A percentile compares a stretch with the other conserved stretches of the same genome.
These are phyloP conservation scores for Cryptophagus acutangulus DNA, from an alignment of 2,888 invertebrate genomes.

Conservation along the genomic window DNA sequence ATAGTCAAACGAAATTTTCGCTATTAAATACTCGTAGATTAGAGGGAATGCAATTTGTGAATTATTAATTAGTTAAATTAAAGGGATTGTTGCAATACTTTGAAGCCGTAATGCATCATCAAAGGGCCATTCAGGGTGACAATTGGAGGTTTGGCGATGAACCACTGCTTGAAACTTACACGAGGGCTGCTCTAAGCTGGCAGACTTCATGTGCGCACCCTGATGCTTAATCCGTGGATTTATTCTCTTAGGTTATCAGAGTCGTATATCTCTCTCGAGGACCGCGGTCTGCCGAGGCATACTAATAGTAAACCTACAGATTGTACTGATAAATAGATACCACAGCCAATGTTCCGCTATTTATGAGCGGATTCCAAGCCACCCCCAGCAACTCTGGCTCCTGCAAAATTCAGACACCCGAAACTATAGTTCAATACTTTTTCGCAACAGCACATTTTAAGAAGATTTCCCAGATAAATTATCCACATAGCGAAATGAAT, in stretches of 20 bases:
- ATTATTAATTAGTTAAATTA: too few relatives aligned
- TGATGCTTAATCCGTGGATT: conserved; percentile 46
- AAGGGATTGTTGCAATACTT: too few relatives aligned
- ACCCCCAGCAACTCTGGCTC: too few relatives aligned
- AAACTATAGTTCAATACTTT: background rate
- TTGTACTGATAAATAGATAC: conserved; percentile 49
- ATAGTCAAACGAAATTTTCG: too few relatives aligned
- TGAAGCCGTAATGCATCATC: conserved; percentile 7
- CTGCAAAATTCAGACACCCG: conserved; percentile 4
- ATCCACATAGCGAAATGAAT: too few relatives aligned
- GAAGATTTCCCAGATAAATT: too few relatives aligned
- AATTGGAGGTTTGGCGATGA: conserved; percentile 7
- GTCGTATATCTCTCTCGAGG: conserved; percentile 47
- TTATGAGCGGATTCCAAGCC: conserved; percentile 39
- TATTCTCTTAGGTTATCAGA: conserved; percentile 48
- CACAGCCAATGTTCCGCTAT: conserved; percentile 44
- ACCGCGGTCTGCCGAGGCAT: conserved; percentile 46
- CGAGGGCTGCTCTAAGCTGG: conserved; percentile 27
- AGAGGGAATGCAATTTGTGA: too few relatives aligned
- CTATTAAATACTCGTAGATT: too few relatives aligned
- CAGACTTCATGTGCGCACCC: conserved; percentile 41
- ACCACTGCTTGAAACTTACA: conserved; percentile 10
- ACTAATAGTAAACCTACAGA: conserved; percentile 49
- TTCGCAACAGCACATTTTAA: too few relatives aligned
- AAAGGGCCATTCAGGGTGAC: too few relatives aligned